Percentiles rank a stretch among this genome's conserved stretches.
phyloP scores from a whole-genome alignment of 1,140 invertebrate species.

The Sitodiplosis mosellana region DNA sequence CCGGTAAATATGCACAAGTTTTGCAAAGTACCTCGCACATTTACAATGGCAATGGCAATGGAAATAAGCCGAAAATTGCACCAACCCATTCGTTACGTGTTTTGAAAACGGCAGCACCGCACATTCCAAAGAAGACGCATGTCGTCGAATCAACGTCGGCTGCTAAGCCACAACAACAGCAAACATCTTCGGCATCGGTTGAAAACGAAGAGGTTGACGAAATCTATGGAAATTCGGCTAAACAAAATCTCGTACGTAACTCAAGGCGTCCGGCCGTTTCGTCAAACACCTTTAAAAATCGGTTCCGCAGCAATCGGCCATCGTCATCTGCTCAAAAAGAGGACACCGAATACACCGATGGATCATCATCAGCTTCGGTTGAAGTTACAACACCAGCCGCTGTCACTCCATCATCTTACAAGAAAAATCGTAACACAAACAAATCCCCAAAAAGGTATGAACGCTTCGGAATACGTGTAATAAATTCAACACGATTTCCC shows the following conservation, averaged over 20 bases:
- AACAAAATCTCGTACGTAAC: slow-evolving; percentile 27
- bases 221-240: slow-evolving; percentile 19
- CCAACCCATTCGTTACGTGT: slow-evolving; percentile 46
- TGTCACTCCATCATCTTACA: background rate
- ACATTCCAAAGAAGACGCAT: slow-evolving; percentile 30
- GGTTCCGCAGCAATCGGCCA: slow-evolving; percentile 6
- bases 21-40: slow-evolving; percentile 51
- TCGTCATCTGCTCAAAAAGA: background rate
- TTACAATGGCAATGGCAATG: slow-evolving; percentile 21
- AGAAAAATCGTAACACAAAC: no score
- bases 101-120: slow-evolving; percentile 49
- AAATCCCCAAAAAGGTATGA: no score
- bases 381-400: background rate
- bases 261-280: slow-evolving; percentile 29
- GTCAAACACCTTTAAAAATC: slow-evolving; percentile 28
- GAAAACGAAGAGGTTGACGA: slow-evolving; percentile 17
- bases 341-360: background rate
- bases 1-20: slow-evolving; percentile 71
- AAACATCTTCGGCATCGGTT: slow-evolving; percentile 19
- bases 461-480: background rate
- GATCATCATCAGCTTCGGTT: background rate
- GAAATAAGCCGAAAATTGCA: slow-evolving; percentile 35
- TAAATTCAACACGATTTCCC: background rate
- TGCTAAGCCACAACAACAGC: slow-evolving; percentile 18
- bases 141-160: slow-evolving; percentile 36